A percentile compares a stretch with the other conserved stretches of the same genome.
Conservation (phyloP, 2,888 invertebrate species). For the Leptopilina myrica region DNA sequence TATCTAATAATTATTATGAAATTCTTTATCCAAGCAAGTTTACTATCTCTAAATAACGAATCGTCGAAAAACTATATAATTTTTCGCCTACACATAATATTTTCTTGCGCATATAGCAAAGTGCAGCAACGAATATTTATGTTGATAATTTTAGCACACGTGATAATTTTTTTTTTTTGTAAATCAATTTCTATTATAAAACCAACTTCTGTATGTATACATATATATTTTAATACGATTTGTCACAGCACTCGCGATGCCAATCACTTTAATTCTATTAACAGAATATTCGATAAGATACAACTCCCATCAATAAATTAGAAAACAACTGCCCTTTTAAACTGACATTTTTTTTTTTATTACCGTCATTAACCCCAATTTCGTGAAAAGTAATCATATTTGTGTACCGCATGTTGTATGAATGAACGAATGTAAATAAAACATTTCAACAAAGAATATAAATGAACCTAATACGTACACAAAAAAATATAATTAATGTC, state of each 20-base stretch:
- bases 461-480: too few species aligned
- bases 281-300: not conserved
- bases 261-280: slow-evolving; percentile 23
- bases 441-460: not conserved
- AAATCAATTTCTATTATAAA: slow-evolving; percentile 4
- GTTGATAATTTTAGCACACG: not conserved
- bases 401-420: not conserved
- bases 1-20: too few species aligned
- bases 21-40: too few species aligned
- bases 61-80: too few species aligned
- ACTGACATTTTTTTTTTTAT: not conserved
- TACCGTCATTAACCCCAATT: not conserved
- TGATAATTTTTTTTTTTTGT: not conserved
- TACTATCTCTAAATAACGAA: too few species aligned
- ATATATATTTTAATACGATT: slow-evolving; percentile 1
- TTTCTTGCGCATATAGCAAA: too few species aligned
- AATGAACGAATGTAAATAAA: too few species aligned
- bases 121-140: not conserved
- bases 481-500: too few species aligned
- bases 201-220: not conserved
- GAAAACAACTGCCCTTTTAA: not conserved
- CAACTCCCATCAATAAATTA: not conserved
- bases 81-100: too few species aligned
- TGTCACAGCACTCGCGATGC: not conserved
- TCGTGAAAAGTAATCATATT: not conserved